phyloP scores from a whole-genome alignment of 2,888 invertebrate genomes.

The Tromatobia lineatoria region DNA sequence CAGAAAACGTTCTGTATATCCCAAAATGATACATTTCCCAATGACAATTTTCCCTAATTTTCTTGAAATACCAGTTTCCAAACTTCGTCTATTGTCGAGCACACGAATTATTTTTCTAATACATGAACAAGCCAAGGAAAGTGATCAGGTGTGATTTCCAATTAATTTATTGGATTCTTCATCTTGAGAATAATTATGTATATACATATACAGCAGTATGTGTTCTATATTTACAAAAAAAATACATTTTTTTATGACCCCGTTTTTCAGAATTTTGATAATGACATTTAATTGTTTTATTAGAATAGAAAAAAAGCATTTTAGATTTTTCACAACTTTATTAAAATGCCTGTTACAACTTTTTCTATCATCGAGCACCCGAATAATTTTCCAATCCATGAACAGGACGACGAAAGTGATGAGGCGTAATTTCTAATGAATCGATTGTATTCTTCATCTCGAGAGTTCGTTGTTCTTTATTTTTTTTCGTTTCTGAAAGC shows the following conservation, averaged over 20 bases:
- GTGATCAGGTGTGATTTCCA: not conserved
- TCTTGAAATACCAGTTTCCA: too few relatives aligned
- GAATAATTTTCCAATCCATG: not conserved
- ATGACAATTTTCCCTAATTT: not conserved
- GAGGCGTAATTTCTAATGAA: not conserved
- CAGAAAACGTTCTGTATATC: not conserved
- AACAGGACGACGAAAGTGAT: not conserved
- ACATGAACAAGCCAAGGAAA: not conserved
- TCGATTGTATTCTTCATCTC: not conserved
- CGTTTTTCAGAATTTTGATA: too few relatives aligned
- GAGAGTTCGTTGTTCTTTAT: slow-evolving; percentile 16
- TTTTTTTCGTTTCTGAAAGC: slow-evolving; percentile 33
- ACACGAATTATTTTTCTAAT: not conserved
- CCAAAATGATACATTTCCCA: not conserved
- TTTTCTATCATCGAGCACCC: not conserved
- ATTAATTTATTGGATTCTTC: not conserved
- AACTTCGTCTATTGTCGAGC: too few relatives aligned
- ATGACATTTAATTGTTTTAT: too few relatives aligned
- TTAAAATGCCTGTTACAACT: not conserved
- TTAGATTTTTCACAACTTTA: not conserved
- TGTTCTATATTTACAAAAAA: too few relatives aligned
- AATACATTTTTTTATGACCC: too few relatives aligned
- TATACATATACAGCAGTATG: too few relatives aligned
- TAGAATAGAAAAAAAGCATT: too few relatives aligned
- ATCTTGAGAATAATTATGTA: not conserved